Evolutionary conservation across 64 coral and sea anemone genomes (phyloP).

Genomic region (Stylophora pistillata): DNA sequence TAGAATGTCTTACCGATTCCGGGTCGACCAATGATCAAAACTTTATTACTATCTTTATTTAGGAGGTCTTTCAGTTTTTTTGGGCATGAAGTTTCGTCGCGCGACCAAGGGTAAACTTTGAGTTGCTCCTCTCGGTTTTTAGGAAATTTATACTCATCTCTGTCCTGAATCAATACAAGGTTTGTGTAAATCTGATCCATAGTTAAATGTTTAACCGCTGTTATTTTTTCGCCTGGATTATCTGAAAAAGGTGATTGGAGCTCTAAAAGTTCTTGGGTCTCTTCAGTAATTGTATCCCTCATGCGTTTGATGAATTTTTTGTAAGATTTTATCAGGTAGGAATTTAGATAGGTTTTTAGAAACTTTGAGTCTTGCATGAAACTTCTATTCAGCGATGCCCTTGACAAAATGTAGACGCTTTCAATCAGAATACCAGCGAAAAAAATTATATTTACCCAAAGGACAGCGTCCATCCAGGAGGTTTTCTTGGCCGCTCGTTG

Average conservation of each 20-base stretch:
- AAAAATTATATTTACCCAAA: background rate
- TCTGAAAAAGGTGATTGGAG: background rate
- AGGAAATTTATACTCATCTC: conserved; percentile 10
- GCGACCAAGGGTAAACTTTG: conserved; percentile 12
- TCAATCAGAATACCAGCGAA: background rate
- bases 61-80: conserved; percentile 2
- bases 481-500: background rate
- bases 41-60: conserved; percentile 9
- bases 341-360: background rate
- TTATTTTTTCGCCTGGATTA: background rate
- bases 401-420: background rate
- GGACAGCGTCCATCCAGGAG: background rate
- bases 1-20: too few relatives aligned
- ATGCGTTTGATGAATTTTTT: background rate
- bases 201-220: background rate
- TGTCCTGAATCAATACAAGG: conserved; percentile 24
- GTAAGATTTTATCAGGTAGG: background rate
- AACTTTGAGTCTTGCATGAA: conserved; percentile 4
- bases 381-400: background rate
- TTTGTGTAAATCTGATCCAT: conserved; percentile 55
- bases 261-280: background rate
- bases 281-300: background rate
- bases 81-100: background rate
- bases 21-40: conserved; percentile 42
- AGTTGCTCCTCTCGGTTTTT: background rate